Percentiles rank a stretch among this genome's conserved stretches.
Conservation (phyloP, 92 coral and sea anemone genomes). For the Nematostella vectensis region DNA sequence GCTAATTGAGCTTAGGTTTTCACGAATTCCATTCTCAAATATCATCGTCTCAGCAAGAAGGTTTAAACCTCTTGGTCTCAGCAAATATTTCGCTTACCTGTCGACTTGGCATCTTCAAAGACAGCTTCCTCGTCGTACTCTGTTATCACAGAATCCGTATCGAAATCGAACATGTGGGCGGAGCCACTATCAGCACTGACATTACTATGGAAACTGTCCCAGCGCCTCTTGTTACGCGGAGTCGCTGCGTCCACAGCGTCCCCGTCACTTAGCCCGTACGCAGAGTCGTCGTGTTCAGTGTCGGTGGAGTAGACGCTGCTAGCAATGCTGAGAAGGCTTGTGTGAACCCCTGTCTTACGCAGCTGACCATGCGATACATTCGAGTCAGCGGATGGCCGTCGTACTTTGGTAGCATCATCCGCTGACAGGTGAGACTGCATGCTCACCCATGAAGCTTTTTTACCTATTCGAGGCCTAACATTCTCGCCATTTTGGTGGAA, state of each 20-base stretch:
- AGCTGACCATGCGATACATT: conserved; percentile 13
- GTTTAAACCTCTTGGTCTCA: no score
- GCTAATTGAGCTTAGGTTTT: no score
- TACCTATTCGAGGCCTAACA: neutral
- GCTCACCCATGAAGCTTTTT: neutral
- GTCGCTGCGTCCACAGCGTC: conserved; percentile 26
- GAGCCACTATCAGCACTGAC: conserved; percentile 97
- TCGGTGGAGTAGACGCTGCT: conserved; percentile 64
- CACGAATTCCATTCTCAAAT: no score
- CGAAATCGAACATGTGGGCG: conserved; percentile 75
- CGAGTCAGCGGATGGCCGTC: conserved; percentile 19
- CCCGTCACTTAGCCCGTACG: conserved; percentile 37
- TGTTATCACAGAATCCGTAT: conserved; percentile 49
- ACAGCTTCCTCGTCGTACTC: conserved; percentile 53
- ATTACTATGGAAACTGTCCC: conserved; percentile 97
- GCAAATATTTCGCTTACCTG: no score
- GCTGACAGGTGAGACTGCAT: neutral
- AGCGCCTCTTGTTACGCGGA: conserved; percentile 47
- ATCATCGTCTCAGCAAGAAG: no score
- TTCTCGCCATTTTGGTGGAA: no score
- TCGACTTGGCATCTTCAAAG: no score
- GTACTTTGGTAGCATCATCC: neutral
- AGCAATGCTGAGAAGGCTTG: conserved; percentile 67
- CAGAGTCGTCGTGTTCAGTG: conserved; percentile 49
- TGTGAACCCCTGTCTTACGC: conserved; percentile 43